Evolutionary conservation across 2,113 vertebrate species (phyloP).

Genomic region (Callochromis pleurospilus): DNA sequence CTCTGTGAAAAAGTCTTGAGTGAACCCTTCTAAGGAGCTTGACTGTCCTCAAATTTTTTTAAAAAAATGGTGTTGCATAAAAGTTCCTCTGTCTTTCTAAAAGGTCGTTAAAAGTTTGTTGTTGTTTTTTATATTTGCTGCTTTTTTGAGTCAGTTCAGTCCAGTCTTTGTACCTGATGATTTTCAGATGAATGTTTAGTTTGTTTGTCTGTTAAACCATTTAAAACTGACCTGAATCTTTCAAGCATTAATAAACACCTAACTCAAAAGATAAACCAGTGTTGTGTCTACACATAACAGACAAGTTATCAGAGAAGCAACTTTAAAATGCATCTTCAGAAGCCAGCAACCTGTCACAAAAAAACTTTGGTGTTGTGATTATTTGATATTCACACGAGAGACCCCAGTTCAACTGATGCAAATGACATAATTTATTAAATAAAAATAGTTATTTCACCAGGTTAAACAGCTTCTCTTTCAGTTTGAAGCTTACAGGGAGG

Average conservation of each 20-base stretch:
- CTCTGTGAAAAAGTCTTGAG: neutral
- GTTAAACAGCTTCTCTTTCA: neutral
- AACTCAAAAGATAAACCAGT: neutral
- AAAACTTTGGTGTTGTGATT: neutral
- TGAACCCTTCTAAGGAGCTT: accelerated
- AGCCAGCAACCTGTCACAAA: neutral
- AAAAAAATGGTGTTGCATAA: accelerated
- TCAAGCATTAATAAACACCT: neutral
- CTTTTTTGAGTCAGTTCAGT: neutral
- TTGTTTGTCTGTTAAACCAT: neutral
- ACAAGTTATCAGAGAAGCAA: neutral
- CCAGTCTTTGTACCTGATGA: neutral
- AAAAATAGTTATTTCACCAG: neutral
- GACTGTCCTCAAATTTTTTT: accelerated
- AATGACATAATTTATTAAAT: neutral
- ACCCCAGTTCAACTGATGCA: neutral
- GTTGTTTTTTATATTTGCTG: neutral
- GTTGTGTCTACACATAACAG: neutral
- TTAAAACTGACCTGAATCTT: neutral
- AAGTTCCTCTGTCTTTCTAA: accelerated
- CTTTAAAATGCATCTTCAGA: neutral
- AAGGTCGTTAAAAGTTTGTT: accelerated
- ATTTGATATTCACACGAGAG: neutral
- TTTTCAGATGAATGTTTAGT: neutral
- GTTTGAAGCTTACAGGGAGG: neutral